Percentiles rank a stretch among this genome's conserved stretches.
These are phyloP conservation scores for Sycophaga agraensis DNA, from an alignment of 1,140 invertebrate genomes.

Conservation along the genomic window DNA sequence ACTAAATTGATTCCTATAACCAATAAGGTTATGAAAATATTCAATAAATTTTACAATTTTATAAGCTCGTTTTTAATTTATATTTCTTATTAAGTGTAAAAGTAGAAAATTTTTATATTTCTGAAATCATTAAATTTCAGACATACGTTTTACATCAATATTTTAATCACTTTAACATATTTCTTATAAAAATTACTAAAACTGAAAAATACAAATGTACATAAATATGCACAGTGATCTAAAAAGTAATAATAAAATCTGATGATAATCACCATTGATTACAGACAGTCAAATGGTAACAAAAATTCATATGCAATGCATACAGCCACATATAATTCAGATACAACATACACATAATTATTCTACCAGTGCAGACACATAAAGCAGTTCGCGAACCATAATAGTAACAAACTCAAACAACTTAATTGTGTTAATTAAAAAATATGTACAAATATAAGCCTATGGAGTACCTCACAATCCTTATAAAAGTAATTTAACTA, in stretches of 20 bases:
- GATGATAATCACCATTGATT: neutral
- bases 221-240: too few species aligned
- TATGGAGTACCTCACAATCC: neutral
- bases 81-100: too few species aligned
- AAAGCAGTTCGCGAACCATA: neutral
- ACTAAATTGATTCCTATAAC: too few species aligned
- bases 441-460: slow-evolving; percentile 11
- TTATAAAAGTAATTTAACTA: neutral
- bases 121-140: too few species aligned
- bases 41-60: too few species aligned
- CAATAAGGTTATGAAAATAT: too few species aligned
- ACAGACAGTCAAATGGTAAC: neutral
- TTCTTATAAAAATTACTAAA: neutral
- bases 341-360: slow-evolving; percentile 8
- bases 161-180: too few species aligned
- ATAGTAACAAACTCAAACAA: neutral
- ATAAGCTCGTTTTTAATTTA: too few species aligned
- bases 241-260: neutral
- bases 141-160: too few species aligned
- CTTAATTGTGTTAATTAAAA: slow-evolving; percentile 2
- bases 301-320: neutral
- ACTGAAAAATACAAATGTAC: neutral
- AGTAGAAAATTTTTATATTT: too few species aligned
- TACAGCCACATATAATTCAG: neutral
- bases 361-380: neutral